These are phyloP conservation scores for Triplophysa rosa DNA, from an alignment of 2,113 vertebrate species.

Conservation along the genomic window DNA sequence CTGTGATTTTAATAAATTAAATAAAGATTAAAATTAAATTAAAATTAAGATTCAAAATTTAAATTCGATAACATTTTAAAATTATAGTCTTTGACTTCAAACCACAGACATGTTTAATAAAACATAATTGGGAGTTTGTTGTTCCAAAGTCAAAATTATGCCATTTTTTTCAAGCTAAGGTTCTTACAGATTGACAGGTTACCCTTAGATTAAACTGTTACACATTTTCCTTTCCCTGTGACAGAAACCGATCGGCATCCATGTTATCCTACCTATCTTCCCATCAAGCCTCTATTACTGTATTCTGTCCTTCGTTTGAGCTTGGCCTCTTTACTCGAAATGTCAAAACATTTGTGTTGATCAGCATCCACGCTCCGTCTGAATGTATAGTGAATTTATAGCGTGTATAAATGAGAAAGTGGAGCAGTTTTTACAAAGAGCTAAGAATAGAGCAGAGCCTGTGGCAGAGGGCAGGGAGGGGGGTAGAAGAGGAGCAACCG, in stretches of 20 bases:
- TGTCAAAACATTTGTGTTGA: constrained; percentile 6
- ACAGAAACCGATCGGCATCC: neutral
- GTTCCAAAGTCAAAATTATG: no score
- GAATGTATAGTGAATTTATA: constrained; percentile 23
- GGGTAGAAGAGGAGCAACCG: constrained; percentile 52
- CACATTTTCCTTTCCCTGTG: neutral
- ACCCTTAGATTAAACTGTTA: no score
- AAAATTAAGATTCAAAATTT: no score
- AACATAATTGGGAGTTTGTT: no score
- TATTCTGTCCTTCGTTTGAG: neutral
- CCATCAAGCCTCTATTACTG: neutral
- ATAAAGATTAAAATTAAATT: no score
- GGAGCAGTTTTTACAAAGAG: constrained; percentile 18
- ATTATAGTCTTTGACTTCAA: no score
- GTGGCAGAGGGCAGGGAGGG: constrained; percentile 61
- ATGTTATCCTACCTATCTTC: neutral
- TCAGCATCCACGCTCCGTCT: neutral
- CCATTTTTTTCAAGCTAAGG: no score
- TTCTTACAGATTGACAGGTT: no score
- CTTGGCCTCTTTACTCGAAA: neutral
- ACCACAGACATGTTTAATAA: no score
- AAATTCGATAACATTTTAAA: no score
- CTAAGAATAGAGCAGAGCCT: constrained; percentile 64
- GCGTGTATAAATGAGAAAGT: constrained; percentile 15
- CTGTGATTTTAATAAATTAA: no score